A percentile compares a stretch with the other conserved stretches of the same genome.
These are phyloP conservation scores for Diabrotica virgifera DNA, from an alignment of 1,140 invertebrate genomes.

Conservation along the genomic window DNA sequence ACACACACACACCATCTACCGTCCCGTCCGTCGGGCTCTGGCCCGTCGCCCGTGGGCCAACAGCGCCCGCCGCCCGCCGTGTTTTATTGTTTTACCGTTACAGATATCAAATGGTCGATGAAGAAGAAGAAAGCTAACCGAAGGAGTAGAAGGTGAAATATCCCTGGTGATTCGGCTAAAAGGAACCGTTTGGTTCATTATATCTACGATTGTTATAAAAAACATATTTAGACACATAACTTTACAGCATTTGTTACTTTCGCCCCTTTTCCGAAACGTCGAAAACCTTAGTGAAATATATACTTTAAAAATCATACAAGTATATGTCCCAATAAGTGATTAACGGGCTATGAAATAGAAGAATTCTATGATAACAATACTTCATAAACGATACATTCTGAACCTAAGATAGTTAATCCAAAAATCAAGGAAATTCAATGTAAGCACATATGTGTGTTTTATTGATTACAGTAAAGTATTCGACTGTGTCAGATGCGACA, in stretches of 20 bases:
- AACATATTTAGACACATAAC: background rate
- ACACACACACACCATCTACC: conserved; percentile 12
- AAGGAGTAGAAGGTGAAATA: conserved; percentile 7
- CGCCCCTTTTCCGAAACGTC: too few relatives aligned
- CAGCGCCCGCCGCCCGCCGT: conserved; percentile 40
- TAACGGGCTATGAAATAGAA: too few relatives aligned
- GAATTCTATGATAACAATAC: too few relatives aligned
- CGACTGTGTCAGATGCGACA: too few relatives aligned
- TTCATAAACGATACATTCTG: too few relatives aligned
- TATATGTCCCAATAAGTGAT: too few relatives aligned
- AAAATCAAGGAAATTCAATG: too few relatives aligned
- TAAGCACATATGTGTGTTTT: too few relatives aligned
- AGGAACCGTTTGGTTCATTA: background rate
- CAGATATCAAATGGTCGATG: conserved; percentile 18
- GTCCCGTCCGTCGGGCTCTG: background rate
- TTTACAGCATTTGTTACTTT: background rate
- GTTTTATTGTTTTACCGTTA: conserved; percentile 47
- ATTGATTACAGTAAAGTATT: too few relatives aligned
- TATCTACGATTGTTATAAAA: background rate
- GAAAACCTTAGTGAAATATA: too few relatives aligned
- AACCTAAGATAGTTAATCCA: too few relatives aligned
- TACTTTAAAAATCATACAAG: too few relatives aligned
- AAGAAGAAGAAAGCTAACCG: conserved; percentile 7
- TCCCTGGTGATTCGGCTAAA: background rate
- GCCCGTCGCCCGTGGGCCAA: conserved; percentile 18